A percentile compares a stretch with the other conserved stretches of the same genome.
Evolutionary conservation across 2,888 invertebrate genomes (phyloP).

Genomic region (Poecilus cupreus): DNA sequence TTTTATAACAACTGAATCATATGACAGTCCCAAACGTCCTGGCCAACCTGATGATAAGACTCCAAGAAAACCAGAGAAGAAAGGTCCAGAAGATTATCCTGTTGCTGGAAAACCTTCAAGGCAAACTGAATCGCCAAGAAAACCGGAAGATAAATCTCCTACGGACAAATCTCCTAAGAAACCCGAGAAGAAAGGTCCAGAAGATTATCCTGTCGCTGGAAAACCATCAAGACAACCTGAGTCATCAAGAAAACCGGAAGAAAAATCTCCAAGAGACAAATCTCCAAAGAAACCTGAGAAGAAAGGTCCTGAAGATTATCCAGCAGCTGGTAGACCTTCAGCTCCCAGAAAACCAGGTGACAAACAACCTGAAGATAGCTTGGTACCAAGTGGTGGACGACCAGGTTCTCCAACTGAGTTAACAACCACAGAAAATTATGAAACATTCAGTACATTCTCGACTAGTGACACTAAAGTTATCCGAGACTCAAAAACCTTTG

Average conservation of each 20-base stretch:
- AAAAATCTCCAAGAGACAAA: neutral
- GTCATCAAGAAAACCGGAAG: neutral
- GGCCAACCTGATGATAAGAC: neutral
- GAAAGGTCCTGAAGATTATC: slow-evolving; percentile 32
- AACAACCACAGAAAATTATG: neutral
- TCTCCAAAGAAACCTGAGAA: slow-evolving; percentile 63
- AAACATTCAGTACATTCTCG: neutral
- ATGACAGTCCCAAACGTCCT: neutral
- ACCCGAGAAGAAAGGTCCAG: slow-evolving; percentile 62
- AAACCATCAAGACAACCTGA: neutral
- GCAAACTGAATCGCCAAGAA: neutral
- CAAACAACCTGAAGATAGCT: neutral
- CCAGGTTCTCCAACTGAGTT: neutral
- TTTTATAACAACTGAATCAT: slow-evolving; percentile 62
- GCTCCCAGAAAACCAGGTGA: neutral
- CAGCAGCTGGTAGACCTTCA: slow-evolving; percentile 8
- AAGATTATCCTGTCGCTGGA: neutral
- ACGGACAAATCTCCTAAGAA: slow-evolving; percentile 37
- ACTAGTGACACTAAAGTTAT: neutral
- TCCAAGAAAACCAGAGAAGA: neutral
- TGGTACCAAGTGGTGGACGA: neutral
- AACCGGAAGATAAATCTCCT: neutral
- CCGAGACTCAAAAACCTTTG: slow-evolving; percentile 19
- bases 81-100: neutral
- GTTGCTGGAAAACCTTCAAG: neutral